Conservation (phyloP, 2,888 invertebrate genomes). For the Tridacna crocea region DNA sequence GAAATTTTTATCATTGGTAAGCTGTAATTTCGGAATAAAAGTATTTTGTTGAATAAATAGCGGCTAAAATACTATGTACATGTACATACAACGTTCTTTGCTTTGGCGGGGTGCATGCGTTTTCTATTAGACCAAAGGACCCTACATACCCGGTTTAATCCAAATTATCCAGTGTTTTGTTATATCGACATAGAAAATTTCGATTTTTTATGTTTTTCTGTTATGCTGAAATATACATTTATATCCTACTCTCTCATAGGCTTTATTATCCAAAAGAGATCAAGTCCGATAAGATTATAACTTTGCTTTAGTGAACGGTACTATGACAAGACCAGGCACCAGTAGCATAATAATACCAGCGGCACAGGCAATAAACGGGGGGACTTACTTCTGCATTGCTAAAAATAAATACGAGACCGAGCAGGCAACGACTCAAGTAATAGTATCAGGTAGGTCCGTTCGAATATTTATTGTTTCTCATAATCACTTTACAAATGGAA, state of each 20-base stretch:
- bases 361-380: constrained; percentile 40
- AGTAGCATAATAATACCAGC: constrained; percentile 22
- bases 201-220: too few species aligned
- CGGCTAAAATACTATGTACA: too few species aligned
- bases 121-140: too few species aligned
- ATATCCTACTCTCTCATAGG: not conserved
- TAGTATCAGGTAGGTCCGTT: constrained; percentile 32
- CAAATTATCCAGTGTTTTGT: too few species aligned
- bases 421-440: constrained; percentile 41
- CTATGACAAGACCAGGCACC: constrained; percentile 17
- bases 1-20: too few species aligned
- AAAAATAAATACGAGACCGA: constrained; percentile 53
- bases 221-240: too few species aligned
- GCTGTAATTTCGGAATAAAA: too few species aligned
- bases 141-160: too few species aligned
- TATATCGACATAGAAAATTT: too few species aligned
- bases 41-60: too few species aligned
- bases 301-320: constrained; percentile 16
- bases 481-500: not conserved
- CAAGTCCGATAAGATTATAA: not conserved
- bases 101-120: too few species aligned
- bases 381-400: constrained; percentile 52
- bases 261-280: not conserved
- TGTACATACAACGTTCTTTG: too few species aligned
- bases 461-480: not conserved